Base-by-base conservation (phyloP, 2,797 vertebrate genomes). In the Orientallactaga sibirica region DNA sequence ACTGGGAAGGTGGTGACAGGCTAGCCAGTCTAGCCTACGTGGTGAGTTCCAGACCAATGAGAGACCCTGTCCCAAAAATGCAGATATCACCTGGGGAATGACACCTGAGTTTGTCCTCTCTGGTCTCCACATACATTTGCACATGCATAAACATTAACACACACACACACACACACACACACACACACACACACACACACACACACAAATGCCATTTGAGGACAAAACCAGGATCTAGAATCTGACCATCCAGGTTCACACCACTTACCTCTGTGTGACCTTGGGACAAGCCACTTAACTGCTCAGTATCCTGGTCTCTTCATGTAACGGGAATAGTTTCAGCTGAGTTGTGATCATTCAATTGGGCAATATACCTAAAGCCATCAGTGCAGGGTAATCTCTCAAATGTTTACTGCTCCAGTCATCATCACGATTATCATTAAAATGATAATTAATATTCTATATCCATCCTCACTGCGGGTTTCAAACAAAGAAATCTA, bases 401-500 rank as follows among this genome's bases (percentile, higher is more conserved):
- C 41, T 62, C 52, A 76, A 48, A 33, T 83, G 24, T 52, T 61
- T 82, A 20, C 41, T 79, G 19, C 70, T 18, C 20, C 71, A 73
- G 66, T 22, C 33, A 70, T 93, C 76, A 48, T 25, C 37, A 37
- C 27, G 7, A 76, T 48, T 25, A 48, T 52, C 64, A 62, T 74
- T 77, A 62, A 62, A 83, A 83, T 70, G 11, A 76, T 29, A 33
- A 58, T n/a, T 91, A 70, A 76, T 87, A 71, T 94, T 71, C 43
- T 64, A 3, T 20, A 24, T 29, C n/a, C 43, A 55, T 33, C 19
- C 19, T 2, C 43, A 71, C 24, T n/a, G 16, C 6, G 83, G n/a
- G 20, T 87, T 91, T 91, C 25, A 75, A 86, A 80, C 18, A 55
- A 94, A 91, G 10, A 62, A 87, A 43, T 71, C 25, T 43, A 55